A percentile compares a stretch with the other conserved stretches of the same genome.
Conservation (phyloP, 2,113 vertebrate genomes). For the Mola mola region DNA sequence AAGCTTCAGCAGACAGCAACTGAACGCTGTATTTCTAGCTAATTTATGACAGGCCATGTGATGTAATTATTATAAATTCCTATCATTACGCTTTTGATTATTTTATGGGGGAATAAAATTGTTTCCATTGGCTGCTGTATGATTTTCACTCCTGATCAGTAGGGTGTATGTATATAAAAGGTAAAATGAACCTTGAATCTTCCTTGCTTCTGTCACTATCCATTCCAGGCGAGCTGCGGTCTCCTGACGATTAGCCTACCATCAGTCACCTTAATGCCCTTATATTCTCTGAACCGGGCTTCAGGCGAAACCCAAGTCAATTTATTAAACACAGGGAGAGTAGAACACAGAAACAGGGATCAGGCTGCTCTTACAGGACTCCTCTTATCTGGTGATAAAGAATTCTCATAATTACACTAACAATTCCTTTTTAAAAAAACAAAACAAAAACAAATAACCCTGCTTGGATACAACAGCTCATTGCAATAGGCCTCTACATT, state of each 20-base stretch:
- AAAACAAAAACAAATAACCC: not conserved
- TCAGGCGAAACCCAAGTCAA: conserved; percentile 67
- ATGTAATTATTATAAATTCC: too few species aligned
- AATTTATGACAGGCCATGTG: too few species aligned
- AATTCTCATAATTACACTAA: conserved; percentile 30
- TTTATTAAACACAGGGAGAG: conserved; percentile 71
- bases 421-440: conserved; percentile 5
- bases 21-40: too few species aligned
- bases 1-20: too few species aligned
- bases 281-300: conserved; percentile 60
- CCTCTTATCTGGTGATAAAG: conserved; percentile 52
- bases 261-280: conserved; percentile 68
- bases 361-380: conserved; percentile 58
- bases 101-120: too few species aligned
- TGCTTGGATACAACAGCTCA: too few species aligned
- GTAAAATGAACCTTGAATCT: too few species aligned
- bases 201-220: conserved; percentile 57
- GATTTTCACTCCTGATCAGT: too few species aligned
- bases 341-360: conserved; percentile 65
- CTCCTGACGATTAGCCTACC: conserved; percentile 60
- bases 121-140: too few species aligned
- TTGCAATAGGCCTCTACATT: too few species aligned
- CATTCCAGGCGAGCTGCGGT: conserved; percentile 43
- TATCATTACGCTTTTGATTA: too few species aligned
- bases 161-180: too few species aligned